Base-by-base conservation (phyloP, 2,113 vertebrate genomes). In the Ranitomeya variabilis region DNA sequence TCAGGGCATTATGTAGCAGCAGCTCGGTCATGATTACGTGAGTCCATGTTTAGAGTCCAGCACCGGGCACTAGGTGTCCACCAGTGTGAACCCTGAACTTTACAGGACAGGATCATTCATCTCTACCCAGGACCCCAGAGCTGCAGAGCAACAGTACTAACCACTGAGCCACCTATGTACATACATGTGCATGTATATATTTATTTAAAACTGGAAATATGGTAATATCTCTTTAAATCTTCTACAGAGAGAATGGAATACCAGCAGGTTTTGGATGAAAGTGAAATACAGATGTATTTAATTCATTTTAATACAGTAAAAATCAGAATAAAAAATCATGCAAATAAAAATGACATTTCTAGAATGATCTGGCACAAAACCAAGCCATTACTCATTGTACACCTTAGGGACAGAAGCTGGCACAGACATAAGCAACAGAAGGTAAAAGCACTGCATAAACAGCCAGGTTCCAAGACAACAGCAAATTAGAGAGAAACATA, bases 371-470 rank as follows among this genome's bases (percentile, higher is more conserved):
- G 95, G 95, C 95, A 93, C 15, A 62, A 90, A 93, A 94, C 95
- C 94, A 96, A 93, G 92, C 91, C 93, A 95, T 96, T 96, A 96
- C 94, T 96, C 95, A 96, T 91, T 74, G 91, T 94, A 94, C 94
- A 96, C 96, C 95, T 95, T 92, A 92, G 94, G 95, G 96, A 96
- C 91, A 91, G 92, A 89, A 94, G 91, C 18, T 96, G 95, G 95
- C 95, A 94, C 91, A 91, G 91, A 14, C 80, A 93, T 95, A 95
- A 93, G 92, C 91, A 94, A 91, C 94, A 96, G 94, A 96, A 95
- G 95, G 95, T 95, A 93, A 93, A 93, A 95, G 90, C 91, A 84
- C 81, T 80, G 93, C 92, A 92, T 91, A 92, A 93, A 91, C 92
- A 94, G 94, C 91, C 57, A 92, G 92, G 90, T 91, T 95, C 92